A percentile compares a stretch with the other conserved stretches of the same genome.
Evolutionary conservation across 2,113 vertebrate genomes (phyloP).

Genomic region (Paradoxurus hermaphroditus): DNA sequence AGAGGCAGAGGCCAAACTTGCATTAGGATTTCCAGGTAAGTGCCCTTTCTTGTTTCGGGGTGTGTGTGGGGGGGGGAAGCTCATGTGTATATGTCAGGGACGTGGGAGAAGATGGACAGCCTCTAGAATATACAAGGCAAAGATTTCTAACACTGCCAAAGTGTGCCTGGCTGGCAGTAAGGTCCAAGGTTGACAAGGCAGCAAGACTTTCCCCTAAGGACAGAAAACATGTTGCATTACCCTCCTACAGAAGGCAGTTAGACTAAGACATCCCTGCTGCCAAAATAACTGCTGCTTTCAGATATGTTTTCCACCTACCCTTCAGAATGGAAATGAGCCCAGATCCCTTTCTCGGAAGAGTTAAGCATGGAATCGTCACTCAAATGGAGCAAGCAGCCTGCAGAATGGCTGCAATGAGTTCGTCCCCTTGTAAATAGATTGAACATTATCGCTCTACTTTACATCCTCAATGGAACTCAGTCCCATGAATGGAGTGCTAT

Average conservation of each 20-base stretch:
- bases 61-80: accelerated
- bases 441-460: neutral
- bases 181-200: neutral
- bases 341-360: constrained; percentile 8
- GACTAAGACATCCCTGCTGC: neutral
- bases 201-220: neutral
- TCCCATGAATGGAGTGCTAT: constrained; percentile 64
- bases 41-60: neutral
- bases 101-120: neutral
- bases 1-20: neutral
- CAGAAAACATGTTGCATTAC: neutral
- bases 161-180: neutral
- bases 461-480: constrained; percentile 58
- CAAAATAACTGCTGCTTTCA: constrained; percentile 17
- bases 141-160: neutral
- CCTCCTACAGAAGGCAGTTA: neutral
- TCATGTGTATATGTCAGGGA: neutral
- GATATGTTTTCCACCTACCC: neutral
- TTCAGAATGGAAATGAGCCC: constrained; percentile 22
- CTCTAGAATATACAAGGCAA: neutral
- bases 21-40: neutral
- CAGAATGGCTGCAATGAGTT: constrained; percentile 65
- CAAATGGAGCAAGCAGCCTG: constrained; percentile 45
- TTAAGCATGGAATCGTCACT: constrained; percentile 21
- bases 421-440: constrained; percentile 54